Evolutionary conservation across 1,140 invertebrate genomes (phyloP), one percentile per base, ranked within the genome.

Genomic region (Saccostrea glomerata): DNA sequence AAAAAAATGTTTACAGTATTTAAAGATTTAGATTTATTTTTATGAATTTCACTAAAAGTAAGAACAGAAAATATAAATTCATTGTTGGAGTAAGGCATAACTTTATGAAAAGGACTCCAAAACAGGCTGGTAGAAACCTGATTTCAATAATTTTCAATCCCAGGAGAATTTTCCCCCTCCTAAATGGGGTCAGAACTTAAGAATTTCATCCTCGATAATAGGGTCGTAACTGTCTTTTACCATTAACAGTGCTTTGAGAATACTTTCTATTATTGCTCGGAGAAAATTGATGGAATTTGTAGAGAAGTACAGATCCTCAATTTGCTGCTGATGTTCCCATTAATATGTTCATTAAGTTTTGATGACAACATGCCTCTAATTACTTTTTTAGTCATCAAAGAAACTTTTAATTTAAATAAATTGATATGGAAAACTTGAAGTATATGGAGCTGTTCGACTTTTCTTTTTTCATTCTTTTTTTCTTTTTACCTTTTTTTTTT

Each of bases 341-440:
- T 66, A 66, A 66, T n/a, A 66, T 66, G 60, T 66, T 66, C 60
- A 66, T 66, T 66, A 66, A 66, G 60, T 7, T 66, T 66, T 66
- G 60, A 66, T 66, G 60, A 66, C 60, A 66, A 66, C 60, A 66
- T 66, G 60, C 23, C 20, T 66, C 60, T 66, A 66, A 66, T 66
- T 66, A 66, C 60, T 66, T 23, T 9, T 66, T 20, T 66, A 47
- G 60, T n/a, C 60, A 20, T 66, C 60, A 66, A 66, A 66, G 60
- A 23, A 66, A 66, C 20, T 66, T 66, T 66, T 23, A 66, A 66
- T 66, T 66, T 66, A 23, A 66, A 66, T n/a, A 66, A 23, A 66
- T 66, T 66, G 60, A 66, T 66, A 66, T 20, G 4, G 47, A 66
- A 66, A 66, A 23, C 60, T 66, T 66, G 60, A 66, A 66, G 17